These are phyloP conservation scores for Callinectes sapidus DNA, from an alignment of 2,888 invertebrate species.

Conservation along the genomic window DNA sequence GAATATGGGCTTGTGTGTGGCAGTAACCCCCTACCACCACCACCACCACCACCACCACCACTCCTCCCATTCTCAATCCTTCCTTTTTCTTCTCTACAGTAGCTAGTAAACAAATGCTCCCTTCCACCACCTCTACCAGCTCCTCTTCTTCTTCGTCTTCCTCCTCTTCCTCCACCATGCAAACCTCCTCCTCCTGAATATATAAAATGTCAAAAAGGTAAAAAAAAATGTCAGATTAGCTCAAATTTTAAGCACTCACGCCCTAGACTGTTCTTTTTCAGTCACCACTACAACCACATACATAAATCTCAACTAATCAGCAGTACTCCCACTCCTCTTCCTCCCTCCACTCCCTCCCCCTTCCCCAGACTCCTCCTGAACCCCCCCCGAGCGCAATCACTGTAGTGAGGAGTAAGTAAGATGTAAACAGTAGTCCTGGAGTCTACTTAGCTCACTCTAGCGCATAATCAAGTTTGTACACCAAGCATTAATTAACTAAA, in stretches of 20 bases:
- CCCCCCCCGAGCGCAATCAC: slow-evolving; percentile 23
- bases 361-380: neutral
- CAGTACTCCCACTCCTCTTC: neutral
- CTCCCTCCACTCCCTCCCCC: neutral
- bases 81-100: neutral
- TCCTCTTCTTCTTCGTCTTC: neutral
- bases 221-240: slow-evolving; percentile 21
- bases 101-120: neutral
- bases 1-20: slow-evolving; percentile 19
- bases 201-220: slow-evolving; percentile 23
- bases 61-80: neutral
- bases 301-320: slow-evolving; percentile 18
- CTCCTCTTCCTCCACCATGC: neutral
- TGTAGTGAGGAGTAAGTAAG: slow-evolving; percentile 14
- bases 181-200: neutral
- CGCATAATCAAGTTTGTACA: slow-evolving; percentile 64
- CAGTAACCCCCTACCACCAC: slow-evolving; percentile 32
- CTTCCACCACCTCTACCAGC: slow-evolving; percentile 4
- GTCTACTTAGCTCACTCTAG: slow-evolving; percentile 48
- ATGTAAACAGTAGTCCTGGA: slow-evolving; percentile 26
- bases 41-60: slow-evolving; percentile 34
- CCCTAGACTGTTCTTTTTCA: slow-evolving; percentile 1
- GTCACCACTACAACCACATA: slow-evolving; percentile 21
- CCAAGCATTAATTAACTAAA: slow-evolving; percentile 46
- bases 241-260: slow-evolving; percentile 30